Conservation (phyloP, 2,113 vertebrate species). For the Pelobates fuscus region DNA sequence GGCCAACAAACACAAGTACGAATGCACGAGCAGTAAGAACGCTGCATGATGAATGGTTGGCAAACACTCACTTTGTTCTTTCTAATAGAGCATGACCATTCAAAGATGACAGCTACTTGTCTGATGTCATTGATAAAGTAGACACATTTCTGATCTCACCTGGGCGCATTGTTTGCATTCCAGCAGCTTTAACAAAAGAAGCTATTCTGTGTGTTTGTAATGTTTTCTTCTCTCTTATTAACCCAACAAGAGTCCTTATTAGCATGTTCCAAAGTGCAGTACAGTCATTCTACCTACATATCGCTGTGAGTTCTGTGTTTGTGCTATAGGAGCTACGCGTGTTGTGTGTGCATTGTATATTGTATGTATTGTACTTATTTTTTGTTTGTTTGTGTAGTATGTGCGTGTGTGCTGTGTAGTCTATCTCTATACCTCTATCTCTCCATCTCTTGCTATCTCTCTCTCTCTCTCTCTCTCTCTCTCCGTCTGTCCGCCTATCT, state of each 20-base stretch:
- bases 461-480: too few species aligned
- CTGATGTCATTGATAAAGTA: slow-evolving; percentile 25
- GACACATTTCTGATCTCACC: slow-evolving; percentile 26
- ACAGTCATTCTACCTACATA: too few species aligned
- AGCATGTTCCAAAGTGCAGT: too few species aligned
- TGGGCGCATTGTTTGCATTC: slow-evolving; percentile 23
- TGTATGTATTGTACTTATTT: too few species aligned
- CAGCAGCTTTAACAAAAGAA: background rate
- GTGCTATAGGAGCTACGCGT: too few species aligned
- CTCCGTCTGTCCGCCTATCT: too few species aligned
- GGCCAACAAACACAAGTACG: background rate
- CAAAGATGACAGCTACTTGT: slow-evolving; percentile 25
- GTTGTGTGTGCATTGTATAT: too few species aligned
- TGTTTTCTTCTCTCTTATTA: background rate
- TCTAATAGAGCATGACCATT: slow-evolving; percentile 14
- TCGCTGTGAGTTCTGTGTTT: too few species aligned
- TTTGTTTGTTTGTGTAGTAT: too few species aligned
- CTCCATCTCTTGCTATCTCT: too few species aligned
- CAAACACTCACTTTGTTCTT: slow-evolving; percentile 20
- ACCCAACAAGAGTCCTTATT: background rate
- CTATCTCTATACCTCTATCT: too few species aligned
- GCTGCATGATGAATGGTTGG: slow-evolving; percentile 7
- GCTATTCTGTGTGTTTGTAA: background rate
- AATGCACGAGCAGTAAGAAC: background rate
- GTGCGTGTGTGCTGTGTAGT: too few species aligned